Base-by-base conservation (phyloP, 2,113 vertebrate species). In the Deroptyus accipitrinus region DNA sequence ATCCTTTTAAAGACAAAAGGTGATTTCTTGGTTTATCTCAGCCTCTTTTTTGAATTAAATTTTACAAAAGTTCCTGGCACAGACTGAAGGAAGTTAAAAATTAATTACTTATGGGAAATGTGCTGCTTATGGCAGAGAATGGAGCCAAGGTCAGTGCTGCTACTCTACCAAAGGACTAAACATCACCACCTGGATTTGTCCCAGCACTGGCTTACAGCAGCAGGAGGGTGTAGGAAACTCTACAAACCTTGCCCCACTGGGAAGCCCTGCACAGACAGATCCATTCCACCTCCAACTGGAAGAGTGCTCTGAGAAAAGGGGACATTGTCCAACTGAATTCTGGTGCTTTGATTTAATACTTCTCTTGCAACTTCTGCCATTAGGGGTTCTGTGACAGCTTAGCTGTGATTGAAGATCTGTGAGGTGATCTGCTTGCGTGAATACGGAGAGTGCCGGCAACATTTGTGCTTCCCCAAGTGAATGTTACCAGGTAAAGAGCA, bases 61-160 rank as follows among this genome's bases (percentile, higher is more conserved):
- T 94, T 91, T 84, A 86, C 11, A 51, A 41, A 30, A 28, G 27
- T 52, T 97, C 27, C 77, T 96, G 92, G 69, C 83, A 93, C 4
- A 86, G 46, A 27, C n/a, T 75, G 77, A 91, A 35, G 61, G 52
- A 72, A 94, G 67, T 82, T 87, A 94, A 88, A 95, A 86, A 90
- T 94, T 88, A 88, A 93, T 90, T 64, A 33, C 79, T 84, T 82
- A 68, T 31, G 55, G 66, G 80, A 93, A 93, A 12, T 30, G 3
- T 69, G 30, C 39, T 86, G 35, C 23, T 75, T 57, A 55, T 46
- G 28, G 62, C 17, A 75, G n/a, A 52, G 42, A 63, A 35, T 10
- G 27, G 35, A 86, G 86, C 80, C 76, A 52, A 44, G 13, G 7
- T 48, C 83, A 84, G 22, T 10, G 14, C 44, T n/a, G 48, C 31